Conservation (phyloP, 2,113 vertebrate species). For the Pterocles orientalis region DNA sequence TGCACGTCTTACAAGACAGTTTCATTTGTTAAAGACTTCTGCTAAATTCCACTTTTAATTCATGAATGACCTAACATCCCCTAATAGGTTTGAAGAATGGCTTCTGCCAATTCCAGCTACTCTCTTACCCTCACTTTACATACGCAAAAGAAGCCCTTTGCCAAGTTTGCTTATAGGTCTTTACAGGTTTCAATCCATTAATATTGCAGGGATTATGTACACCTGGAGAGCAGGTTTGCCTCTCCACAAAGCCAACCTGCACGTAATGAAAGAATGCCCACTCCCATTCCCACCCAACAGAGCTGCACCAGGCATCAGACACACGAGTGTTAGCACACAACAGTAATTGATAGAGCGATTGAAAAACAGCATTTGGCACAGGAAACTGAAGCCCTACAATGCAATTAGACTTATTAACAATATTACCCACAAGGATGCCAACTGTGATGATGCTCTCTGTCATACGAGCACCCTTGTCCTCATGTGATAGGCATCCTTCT, state of each 20-base stretch:
- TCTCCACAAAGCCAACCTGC: not conserved
- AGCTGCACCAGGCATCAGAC: not conserved
- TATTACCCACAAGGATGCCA: not conserved
- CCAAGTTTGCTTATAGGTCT: not conserved
- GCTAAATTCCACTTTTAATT: not conserved
- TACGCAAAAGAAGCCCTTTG: not conserved
- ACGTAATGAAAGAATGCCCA: not conserved
- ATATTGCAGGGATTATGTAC: conserved; percentile 6
- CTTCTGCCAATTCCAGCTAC: not conserved
- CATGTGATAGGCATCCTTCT: not conserved
- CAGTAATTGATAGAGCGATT: not conserved
- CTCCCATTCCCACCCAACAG: not conserved
- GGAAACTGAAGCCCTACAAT: not conserved
- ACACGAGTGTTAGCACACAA: not conserved
- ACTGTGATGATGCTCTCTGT: not conserved
- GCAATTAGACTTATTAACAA: conserved; percentile 2
- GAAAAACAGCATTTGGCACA: not conserved
- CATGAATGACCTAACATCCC: not conserved
- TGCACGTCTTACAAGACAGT: not conserved
- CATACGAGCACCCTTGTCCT: not conserved
- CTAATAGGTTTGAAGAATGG: not conserved
- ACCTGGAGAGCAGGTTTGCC: conserved; percentile 18
- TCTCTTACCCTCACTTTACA: not conserved
- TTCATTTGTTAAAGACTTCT: not conserved
- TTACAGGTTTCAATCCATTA: conserved; percentile 11